Conservation (phyloP, 2,888 invertebrate species). For the Graphium colonna region DNA sequence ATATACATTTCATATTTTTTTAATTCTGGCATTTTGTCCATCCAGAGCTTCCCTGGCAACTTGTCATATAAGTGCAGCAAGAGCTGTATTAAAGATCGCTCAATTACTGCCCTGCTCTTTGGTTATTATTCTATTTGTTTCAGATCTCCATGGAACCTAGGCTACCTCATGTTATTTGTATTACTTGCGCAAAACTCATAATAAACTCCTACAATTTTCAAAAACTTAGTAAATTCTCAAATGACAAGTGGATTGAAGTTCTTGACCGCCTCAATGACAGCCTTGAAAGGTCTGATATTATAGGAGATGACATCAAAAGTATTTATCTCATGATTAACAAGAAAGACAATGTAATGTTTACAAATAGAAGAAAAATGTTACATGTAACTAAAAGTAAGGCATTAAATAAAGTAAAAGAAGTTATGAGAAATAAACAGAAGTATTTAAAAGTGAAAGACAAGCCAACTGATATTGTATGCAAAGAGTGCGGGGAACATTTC, state of each 20-base stretch:
- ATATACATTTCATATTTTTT: too few relatives aligned
- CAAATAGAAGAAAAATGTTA: slow-evolving; percentile 40
- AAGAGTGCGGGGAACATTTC: slow-evolving; percentile 50
- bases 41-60: too few relatives aligned
- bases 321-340: slow-evolving; percentile 47
- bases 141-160: slow-evolving; percentile 45
- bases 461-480: slow-evolving; percentile 39
- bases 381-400: slow-evolving; percentile 41
- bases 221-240: slow-evolving; percentile 47
- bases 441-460: slow-evolving; percentile 36
- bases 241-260: slow-evolving; percentile 44
- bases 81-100: too few relatives aligned
- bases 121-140: slow-evolving; percentile 34
- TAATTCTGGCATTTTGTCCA: too few relatives aligned
- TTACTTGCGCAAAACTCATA: slow-evolving; percentile 46
- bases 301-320: slow-evolving; percentile 39
- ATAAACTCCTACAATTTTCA: slow-evolving; percentile 52
- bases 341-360: slow-evolving; percentile 44
- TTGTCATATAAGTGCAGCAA: too few relatives aligned
- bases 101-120: too few relatives aligned
- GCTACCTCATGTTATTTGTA: slow-evolving; percentile 54
- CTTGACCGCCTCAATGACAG: slow-evolving; percentile 38
- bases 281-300: slow-evolving; percentile 36
- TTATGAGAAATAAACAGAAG: slow-evolving; percentile 41
- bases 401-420: slow-evolving; percentile 45